Percentiles rank a stretch among this genome's conserved stretches.
These are phyloP conservation scores for Drosophila rellima DNA, from an alignment of 2,888 invertebrate species.

Conservation along the genomic window DNA sequence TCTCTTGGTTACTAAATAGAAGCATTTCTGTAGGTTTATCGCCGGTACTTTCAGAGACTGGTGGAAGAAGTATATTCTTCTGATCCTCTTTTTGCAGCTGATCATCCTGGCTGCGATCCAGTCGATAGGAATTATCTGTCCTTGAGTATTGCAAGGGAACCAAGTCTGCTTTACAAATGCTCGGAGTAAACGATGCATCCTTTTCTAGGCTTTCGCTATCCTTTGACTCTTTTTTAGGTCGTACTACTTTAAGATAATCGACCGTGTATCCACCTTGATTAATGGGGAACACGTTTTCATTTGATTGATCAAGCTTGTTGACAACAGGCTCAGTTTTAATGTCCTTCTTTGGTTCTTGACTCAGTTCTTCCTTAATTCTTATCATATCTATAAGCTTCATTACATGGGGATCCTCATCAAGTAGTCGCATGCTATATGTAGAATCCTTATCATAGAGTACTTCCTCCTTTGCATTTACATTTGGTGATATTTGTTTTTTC, in stretches of 20 bases:
- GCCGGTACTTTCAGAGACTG: neutral
- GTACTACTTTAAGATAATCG: conserved; percentile 19
- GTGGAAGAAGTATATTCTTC: neutral
- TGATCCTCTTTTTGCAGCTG: neutral
- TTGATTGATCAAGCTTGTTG: neutral
- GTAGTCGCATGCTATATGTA: neutral
- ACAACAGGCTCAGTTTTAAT: neutral
- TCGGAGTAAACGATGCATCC: neutral
- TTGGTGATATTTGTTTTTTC: neutral
- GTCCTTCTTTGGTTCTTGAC: no score
- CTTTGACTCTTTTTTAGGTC: neutral
- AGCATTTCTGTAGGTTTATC: neutral
- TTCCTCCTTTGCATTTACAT: neutral
- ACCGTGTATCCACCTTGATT: conserved; percentile 9
- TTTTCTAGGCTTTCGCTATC: neutral
- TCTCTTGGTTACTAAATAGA: neutral
- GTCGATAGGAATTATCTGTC: conserved; percentile 2
- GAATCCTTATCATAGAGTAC: conserved; percentile 6
- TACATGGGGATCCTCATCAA: conserved; percentile 19
- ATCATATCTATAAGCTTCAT: conserved; percentile 16
- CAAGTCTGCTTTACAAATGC: neutral
- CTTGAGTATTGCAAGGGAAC: conserved; percentile 19
- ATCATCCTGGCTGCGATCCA: neutral
- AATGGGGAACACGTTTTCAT: neutral
- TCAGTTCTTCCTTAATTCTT: conserved; percentile 1